Evolutionary conservation across 2,113 vertebrate genomes (phyloP).

Genomic region (Bambusicola thoracicus): DNA sequence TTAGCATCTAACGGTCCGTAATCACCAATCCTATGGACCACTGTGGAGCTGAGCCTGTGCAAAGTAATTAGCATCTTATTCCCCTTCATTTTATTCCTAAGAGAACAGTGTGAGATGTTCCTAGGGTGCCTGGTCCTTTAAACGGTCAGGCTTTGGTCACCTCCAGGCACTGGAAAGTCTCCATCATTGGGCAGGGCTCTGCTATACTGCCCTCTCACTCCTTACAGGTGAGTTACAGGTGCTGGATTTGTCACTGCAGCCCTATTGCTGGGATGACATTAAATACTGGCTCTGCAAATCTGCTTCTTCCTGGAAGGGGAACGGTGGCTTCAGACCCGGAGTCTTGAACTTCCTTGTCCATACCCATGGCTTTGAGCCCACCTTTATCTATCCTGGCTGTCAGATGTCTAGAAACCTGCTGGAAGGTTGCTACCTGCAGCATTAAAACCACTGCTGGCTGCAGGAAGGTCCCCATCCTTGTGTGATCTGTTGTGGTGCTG

Average conservation of each 20-base stretch:
- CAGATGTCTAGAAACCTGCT: rapidly evolving
- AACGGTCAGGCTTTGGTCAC: neutral
- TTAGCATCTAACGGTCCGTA: neutral
- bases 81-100: neutral
- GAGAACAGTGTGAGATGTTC: neutral
- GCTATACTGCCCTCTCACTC: neutral
- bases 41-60: neutral
- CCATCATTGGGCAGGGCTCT: neutral
- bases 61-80: neutral
- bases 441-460: neutral
- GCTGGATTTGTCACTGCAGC: neutral
- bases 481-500: neutral
- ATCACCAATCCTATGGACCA: neutral
- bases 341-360: neutral
- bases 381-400: neutral
- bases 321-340: neutral
- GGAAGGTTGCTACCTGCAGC: neutral
- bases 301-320: neutral
- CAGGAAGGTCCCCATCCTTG: neutral
- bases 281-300: neutral
- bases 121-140: neutral
- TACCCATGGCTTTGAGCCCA: neutral
- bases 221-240: neutral
- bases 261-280: neutral
- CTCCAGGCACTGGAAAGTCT: neutral